Conservation (phyloP, 1,140 invertebrate genomes). For the Papilio machaon region DNA sequence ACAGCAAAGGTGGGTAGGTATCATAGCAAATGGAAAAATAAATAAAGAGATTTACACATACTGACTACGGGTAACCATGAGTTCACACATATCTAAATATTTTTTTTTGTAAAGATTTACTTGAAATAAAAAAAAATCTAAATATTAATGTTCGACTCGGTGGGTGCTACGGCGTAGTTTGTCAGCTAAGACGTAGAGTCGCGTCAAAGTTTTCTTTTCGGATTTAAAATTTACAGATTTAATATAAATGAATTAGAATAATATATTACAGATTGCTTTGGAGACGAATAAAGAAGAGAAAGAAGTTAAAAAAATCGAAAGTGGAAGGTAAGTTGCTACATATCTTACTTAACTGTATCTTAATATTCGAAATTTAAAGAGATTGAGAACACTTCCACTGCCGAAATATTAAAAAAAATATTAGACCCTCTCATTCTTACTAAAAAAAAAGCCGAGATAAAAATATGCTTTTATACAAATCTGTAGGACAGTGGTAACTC, state of each 20-base stretch:
- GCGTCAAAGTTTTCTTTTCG: not conserved
- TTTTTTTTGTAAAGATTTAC: too few species aligned
- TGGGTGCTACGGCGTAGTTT: not conserved
- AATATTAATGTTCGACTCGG: not conserved
- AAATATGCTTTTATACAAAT: too few species aligned
- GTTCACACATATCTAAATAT: too few species aligned
- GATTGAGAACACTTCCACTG: not conserved
- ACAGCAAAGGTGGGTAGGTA: too few species aligned
- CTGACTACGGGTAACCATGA: too few species aligned
- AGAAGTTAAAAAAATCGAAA: slow-evolving; percentile 44
- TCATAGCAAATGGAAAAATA: too few species aligned
- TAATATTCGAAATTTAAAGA: not conserved
- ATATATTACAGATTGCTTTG: slow-evolving; percentile 60
- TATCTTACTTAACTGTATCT: not conserved
- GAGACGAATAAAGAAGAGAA: slow-evolving; percentile 58
- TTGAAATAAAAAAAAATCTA: too few species aligned
- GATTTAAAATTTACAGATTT: not conserved
- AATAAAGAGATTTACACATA: too few species aligned
- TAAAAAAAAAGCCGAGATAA: too few species aligned
- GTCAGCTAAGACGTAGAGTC: not conserved
- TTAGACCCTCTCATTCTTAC: too few species aligned
- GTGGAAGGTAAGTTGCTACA: slow-evolving; percentile 41
- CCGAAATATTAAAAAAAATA: too few species aligned
- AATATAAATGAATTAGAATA: not conserved
- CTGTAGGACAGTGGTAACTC: too few species aligned